A percentile compares a stretch with the other conserved stretches of the same genome.
These are phyloP conservation scores for Megathymus violae DNA, from an alignment of 1,140 invertebrate species.

Conservation along the genomic window DNA sequence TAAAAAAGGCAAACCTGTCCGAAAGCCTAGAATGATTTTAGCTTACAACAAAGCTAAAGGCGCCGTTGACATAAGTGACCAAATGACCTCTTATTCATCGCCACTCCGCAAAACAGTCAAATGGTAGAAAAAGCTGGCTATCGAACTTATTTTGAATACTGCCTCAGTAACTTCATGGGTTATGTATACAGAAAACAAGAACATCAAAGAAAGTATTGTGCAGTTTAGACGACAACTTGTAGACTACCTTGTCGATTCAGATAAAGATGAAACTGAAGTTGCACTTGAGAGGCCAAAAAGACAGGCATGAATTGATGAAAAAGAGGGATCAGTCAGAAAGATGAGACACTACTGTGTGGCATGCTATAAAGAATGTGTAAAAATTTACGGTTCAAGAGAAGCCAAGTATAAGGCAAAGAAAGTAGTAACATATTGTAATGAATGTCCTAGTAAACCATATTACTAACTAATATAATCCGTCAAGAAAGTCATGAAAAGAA, in stretches of 20 bases:
- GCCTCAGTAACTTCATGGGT: conserved; percentile 51
- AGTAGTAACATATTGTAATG: conserved; percentile 12
- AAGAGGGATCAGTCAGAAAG: not conserved
- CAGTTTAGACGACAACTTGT: conserved; percentile 1
- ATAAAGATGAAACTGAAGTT: not conserved
- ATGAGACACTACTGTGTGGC: not conserved
- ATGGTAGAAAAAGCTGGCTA: conserved; percentile 61
- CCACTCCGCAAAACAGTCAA: conserved; percentile 56
- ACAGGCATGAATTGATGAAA: conserved; percentile 7
- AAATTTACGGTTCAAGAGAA: not conserved
- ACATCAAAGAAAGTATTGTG: not conserved
- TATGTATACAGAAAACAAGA: conserved; percentile 14
- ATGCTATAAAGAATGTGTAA: not conserved
- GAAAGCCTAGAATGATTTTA: conserved; percentile 24
- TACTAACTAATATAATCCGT: too few relatives aligned
- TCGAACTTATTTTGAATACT: conserved; percentile 56
- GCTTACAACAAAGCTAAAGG: conserved; percentile 61
- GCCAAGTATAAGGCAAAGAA: conserved; percentile 19
- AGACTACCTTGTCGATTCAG: too few relatives aligned
- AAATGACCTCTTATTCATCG: conserved; percentile 55
- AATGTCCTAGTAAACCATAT: too few relatives aligned
- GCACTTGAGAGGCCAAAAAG: conserved; percentile 1
- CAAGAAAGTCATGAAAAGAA: too few relatives aligned
- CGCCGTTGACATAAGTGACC: conserved; percentile 56
- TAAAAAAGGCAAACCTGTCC: conserved; percentile 4